Conservation (phyloP, 2,113 vertebrate species). For the Lucifuga dentata region DNA sequence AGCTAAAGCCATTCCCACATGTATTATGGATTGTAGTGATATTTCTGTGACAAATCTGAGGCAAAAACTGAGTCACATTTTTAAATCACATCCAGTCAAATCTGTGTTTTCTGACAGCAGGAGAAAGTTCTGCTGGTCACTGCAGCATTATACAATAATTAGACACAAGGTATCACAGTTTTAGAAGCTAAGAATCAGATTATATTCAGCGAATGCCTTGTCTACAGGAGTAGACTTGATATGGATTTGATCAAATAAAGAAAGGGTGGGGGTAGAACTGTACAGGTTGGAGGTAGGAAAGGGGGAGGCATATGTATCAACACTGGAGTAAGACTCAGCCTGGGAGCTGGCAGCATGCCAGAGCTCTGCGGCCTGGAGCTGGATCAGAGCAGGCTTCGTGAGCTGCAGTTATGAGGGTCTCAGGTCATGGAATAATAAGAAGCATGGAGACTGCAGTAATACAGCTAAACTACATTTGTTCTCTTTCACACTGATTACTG, state of each 20-base stretch:
- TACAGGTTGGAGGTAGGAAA: constrained; percentile 32
- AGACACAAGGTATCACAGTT: too few species aligned
- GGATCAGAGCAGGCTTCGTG: constrained; percentile 69
- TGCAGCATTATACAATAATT: background rate
- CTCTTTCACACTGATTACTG: background rate
- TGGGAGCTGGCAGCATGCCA: constrained; percentile 63
- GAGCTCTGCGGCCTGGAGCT: constrained; percentile 69
- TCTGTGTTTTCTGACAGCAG: background rate
- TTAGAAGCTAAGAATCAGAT: background rate
- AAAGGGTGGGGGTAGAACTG: constrained; percentile 26
- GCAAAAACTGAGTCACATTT: background rate
- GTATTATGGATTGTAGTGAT: too few species aligned
- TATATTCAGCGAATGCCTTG: background rate
- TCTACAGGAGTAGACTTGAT: constrained; percentile 34
- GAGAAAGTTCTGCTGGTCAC: background rate
- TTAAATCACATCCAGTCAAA: too few species aligned
- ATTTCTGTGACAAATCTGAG: background rate
- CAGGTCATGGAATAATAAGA: constrained; percentile 67
- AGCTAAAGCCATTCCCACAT: background rate
- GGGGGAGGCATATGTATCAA: constrained; percentile 20
- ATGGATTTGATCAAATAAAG: constrained; percentile 38
- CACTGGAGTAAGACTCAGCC: constrained; percentile 49
- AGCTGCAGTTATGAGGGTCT: constrained; percentile 66
- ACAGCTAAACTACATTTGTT: constrained; percentile 31
- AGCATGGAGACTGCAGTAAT: constrained; percentile 45